Base-by-base conservation (phyloP, 1,140 invertebrate genomes). In the Physella acuta region DNA sequence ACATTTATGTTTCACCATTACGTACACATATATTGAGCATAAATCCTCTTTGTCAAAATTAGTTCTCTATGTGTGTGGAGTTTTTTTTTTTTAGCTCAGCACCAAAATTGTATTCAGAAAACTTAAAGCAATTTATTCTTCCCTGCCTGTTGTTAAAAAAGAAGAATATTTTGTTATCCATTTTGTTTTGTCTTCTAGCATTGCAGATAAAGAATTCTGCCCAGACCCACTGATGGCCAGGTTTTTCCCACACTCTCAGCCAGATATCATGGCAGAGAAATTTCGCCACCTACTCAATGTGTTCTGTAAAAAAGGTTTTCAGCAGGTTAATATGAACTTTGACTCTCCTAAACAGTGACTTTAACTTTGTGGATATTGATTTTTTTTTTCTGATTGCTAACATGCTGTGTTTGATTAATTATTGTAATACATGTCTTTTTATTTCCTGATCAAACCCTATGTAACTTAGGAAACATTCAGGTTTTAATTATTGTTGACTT, bases 241-340 rank as follows among this genome's bases (percentile, higher is more conserved):
- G 59, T 90, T 89, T 74, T 88, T 90, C 56, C 90, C 93, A 30
- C 90, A 93, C 79, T 82, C 88, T 51, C 88, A 92, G 76, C 92
- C 93, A 78, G 93, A 93, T 31, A 89, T 91, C 16, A 73, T 87
- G 5, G n/a, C 91, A 36, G 95, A 98, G 86, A 88, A 88, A 56
- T 78, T 97, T 26, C 90, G 92, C 24, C 52, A 72, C 30, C 69
- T 63, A 4, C 64, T 81, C 16, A 68, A 76, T 34, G 63, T 65
- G 8, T 79, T 59, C 64, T 55, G 58, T 30, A 75, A 72, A 51
- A 71, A 68, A 44, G 55, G 75, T 34, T 55, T 76, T 4, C 17
- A n/a, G 30, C 49, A 74, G 71, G 77, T 78, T 64, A 16, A 31
- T 3, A n/a, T n/a, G n/a, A n/a, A n/a, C n/a, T n/a, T 11, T 44